phyloP scores from a whole-genome alignment of 1,140 invertebrate genomes.

The Thalassaphorura encarpata region DNA sequence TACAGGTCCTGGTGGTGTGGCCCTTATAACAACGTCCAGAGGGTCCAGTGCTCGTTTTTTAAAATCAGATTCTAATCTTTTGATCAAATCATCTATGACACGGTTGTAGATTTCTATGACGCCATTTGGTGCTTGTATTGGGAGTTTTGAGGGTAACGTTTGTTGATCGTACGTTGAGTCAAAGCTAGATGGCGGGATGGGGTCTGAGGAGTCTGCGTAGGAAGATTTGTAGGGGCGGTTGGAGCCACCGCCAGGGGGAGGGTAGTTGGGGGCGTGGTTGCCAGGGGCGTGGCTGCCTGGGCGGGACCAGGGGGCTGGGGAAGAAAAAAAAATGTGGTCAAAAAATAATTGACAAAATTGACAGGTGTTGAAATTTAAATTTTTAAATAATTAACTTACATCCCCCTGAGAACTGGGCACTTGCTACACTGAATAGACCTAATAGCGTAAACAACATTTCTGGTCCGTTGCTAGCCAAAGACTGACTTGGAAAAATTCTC shows the following conservation, averaged over 20 bases:
- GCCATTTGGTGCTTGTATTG: conserved; percentile 30
- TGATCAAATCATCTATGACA: conserved; percentile 30
- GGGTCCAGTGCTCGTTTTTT: conserved; percentile 25
- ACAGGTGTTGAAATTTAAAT: too few species aligned
- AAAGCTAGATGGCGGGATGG: conserved; percentile 20
- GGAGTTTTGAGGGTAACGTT: conserved; percentile 26
- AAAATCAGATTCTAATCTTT: conserved; percentile 27
- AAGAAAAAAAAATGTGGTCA: too few species aligned
- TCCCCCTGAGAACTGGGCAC: background rate
- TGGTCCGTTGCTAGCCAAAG: too few species aligned
- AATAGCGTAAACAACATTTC: too few species aligned
- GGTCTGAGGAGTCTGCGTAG: conserved; percentile 18
- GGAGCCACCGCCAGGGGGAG: background rate
- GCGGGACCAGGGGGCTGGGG: background rate
- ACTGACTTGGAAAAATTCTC: too few species aligned
- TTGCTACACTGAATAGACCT: background rate
- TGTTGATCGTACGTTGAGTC: conserved; percentile 25
- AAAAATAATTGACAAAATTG: too few species aligned
- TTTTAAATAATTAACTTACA: too few species aligned
- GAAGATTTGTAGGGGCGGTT: background rate
- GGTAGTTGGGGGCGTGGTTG: background rate
- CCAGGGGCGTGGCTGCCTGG: background rate
- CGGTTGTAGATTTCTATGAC: conserved; percentile 32
- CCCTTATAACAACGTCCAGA: conserved; percentile 28
- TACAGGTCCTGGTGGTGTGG: conserved; percentile 30